phyloP scores from a whole-genome alignment of 1,140 invertebrate species.

The Steinernema khuongi region DNA sequence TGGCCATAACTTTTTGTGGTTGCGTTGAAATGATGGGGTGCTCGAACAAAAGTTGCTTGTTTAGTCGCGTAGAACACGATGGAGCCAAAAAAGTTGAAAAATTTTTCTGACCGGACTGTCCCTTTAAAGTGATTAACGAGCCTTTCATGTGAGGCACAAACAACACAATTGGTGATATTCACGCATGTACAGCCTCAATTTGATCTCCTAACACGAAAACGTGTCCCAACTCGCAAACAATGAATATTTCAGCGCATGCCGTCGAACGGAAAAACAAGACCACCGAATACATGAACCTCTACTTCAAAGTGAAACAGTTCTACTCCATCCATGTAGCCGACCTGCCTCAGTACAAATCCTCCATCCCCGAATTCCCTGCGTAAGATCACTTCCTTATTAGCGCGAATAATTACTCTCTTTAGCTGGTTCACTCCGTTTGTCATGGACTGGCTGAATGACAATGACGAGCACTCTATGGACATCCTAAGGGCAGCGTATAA shows the following conservation, averaged over 20 bases:
- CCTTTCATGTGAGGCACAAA: no score
- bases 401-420: conserved; percentile 29
- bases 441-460: conserved; percentile 99
- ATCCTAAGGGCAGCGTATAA: conserved; percentile 97
- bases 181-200: no score
- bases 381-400: conserved; percentile 60
- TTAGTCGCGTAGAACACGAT: no score
- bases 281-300: conserved; percentile 97
- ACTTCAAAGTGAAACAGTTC: conserved; percentile 86
- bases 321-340: conserved; percentile 98
- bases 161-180: no score
- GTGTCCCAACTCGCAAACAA: conserved; percentile 10
- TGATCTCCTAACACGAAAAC: no score
- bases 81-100: no score
- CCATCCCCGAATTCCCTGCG: conserved; percentile 88
- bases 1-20: no score
- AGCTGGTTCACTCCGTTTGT: conserved; percentile 99
- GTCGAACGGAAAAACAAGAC: conserved; percentile 89
- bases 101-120: no score
- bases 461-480: conserved; percentile 96
- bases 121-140: no score
- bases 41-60: no score
- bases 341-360: conserved; percentile 87
- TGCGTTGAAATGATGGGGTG: no score
- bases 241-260: conserved; percentile 74